Conservation (phyloP, 2,888 invertebrate genomes). For the Noctua pronuba region DNA sequence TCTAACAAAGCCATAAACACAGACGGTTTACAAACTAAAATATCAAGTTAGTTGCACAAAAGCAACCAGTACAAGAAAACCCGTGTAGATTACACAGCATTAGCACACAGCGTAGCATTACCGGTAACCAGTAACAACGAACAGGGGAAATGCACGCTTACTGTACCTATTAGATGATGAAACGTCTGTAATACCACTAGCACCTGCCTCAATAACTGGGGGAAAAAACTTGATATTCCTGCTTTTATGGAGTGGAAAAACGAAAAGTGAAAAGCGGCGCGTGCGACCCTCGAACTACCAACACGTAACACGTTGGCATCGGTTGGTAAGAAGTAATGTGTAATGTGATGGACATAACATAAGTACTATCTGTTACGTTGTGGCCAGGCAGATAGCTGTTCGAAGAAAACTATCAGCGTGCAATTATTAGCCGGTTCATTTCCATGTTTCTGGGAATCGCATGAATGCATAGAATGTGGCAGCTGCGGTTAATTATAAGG, state of each 20-base stretch:
- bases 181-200: slow-evolving; percentile 57
- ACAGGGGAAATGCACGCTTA: slow-evolving; percentile 64
- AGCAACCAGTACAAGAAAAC: slow-evolving; percentile 65
- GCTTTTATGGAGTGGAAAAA: slow-evolving; percentile 55
- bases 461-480: slow-evolving; percentile 31
- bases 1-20: slow-evolving; percentile 62
- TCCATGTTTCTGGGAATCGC: slow-evolving; percentile 41
- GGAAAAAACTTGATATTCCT: slow-evolving; percentile 49
- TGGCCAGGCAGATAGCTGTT: slow-evolving; percentile 31
- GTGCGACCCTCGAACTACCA: slow-evolving; percentile 44
- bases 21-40: slow-evolving; percentile 63
- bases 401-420: slow-evolving; percentile 51
- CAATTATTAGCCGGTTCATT: slow-evolving; percentile 45
- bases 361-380: slow-evolving; percentile 37
- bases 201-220: slow-evolving; percentile 59
- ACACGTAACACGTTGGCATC: slow-evolving; percentile 56
- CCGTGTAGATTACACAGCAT: slow-evolving; percentile 65
- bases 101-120: slow-evolving; percentile 65
- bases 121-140: slow-evolving; percentile 67
- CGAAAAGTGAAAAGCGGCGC: slow-evolving; percentile 46
- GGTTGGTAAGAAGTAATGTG: slow-evolving; percentile 23
- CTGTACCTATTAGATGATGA: slow-evolving; percentile 62
- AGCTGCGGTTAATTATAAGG: slow-evolving; percentile 29
- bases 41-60: slow-evolving; percentile 71
- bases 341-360: slow-evolving; percentile 46